phyloP scores from a whole-genome alignment of 2,888 invertebrate species.

The Pyrrhia umbra region DNA sequence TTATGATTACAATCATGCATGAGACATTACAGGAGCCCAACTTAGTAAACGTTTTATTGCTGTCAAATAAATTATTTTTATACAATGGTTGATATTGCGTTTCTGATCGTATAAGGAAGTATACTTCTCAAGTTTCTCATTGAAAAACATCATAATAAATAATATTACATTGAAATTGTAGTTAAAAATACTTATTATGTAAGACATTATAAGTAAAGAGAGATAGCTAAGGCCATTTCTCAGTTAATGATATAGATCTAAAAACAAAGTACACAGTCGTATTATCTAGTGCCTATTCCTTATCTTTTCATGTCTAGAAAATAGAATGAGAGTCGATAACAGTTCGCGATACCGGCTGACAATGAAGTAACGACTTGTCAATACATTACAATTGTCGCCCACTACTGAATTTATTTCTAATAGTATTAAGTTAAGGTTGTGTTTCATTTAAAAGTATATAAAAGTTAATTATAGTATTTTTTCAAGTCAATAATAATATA shows the following conservation, averaged over 20 bases:
- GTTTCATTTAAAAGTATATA: not conserved
- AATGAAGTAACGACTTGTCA: conserved; percentile 48
- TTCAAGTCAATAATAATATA: no score
- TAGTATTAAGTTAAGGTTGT: conserved; percentile 10
- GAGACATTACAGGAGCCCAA: conserved; percentile 45
- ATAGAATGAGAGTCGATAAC: conserved; percentile 46
- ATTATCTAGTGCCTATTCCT: conserved; percentile 45
- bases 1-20: conserved; percentile 57
- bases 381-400: conserved; percentile 48
- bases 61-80: conserved; percentile 59
- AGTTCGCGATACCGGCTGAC: conserved; percentile 35
- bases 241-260: conserved; percentile 39
- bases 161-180: not conserved
- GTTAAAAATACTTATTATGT: not conserved
- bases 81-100: conserved; percentile 49
- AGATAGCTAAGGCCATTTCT: conserved; percentile 24
- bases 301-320: conserved; percentile 46
- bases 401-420: conserved; percentile 42
- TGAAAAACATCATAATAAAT: not conserved
- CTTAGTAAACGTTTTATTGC: conserved; percentile 50
- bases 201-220: conserved; percentile 4
- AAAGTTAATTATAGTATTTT: no score
- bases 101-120: conserved; percentile 22
- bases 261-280: conserved; percentile 44
- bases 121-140: conserved; percentile 42